Evolutionary conservation across 1,140 invertebrate genomes (phyloP).

Genomic region (Acromyrmex echinatior): DNA sequence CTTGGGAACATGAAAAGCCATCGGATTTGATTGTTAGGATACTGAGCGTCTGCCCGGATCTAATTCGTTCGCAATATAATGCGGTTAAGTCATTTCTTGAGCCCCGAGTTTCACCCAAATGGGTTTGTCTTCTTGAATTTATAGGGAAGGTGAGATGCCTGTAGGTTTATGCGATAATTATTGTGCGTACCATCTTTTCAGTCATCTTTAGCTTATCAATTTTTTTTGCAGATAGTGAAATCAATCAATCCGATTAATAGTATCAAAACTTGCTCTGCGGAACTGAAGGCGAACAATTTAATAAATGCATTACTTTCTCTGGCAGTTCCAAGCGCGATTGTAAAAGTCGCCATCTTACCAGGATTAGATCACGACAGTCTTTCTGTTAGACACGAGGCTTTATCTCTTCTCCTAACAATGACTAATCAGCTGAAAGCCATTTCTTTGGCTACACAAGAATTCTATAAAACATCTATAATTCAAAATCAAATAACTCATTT

Average conservation of each 20-base stretch:
- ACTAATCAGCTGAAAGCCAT: slow-evolving; percentile 75
- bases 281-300: slow-evolving; percentile 77
- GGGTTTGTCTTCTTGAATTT: slow-evolving; percentile 87
- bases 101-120: slow-evolving; percentile 88
- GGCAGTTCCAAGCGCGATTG: slow-evolving; percentile 75
- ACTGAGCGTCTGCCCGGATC: slow-evolving; percentile 90
- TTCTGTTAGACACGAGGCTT: slow-evolving; percentile 77
- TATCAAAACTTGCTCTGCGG: slow-evolving; percentile 70
- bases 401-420: slow-evolving; percentile 79
- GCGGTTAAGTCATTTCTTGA: slow-evolving; percentile 88
- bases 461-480: slow-evolving; percentile 9
- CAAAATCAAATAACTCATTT: slow-evolving; percentile 30
- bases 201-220: not conserved
- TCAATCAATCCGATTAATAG: slow-evolving; percentile 75
- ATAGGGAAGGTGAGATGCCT: slow-evolving; percentile 84
- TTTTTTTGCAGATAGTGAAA: slow-evolving; percentile 76
- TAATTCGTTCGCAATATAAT: slow-evolving; percentile 89
- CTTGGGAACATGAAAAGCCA: slow-evolving; percentile 90
- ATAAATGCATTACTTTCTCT: slow-evolving; percentile 77
- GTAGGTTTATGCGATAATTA: not conserved
- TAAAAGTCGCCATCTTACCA: slow-evolving; percentile 78
- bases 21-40: slow-evolving; percentile 90
- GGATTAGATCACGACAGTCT: slow-evolving; percentile 76
- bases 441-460: slow-evolving; percentile 64
- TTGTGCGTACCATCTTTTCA: not conserved